Conservation (phyloP, 2,113 vertebrate species). For the Oenanthe oenanthe region DNA sequence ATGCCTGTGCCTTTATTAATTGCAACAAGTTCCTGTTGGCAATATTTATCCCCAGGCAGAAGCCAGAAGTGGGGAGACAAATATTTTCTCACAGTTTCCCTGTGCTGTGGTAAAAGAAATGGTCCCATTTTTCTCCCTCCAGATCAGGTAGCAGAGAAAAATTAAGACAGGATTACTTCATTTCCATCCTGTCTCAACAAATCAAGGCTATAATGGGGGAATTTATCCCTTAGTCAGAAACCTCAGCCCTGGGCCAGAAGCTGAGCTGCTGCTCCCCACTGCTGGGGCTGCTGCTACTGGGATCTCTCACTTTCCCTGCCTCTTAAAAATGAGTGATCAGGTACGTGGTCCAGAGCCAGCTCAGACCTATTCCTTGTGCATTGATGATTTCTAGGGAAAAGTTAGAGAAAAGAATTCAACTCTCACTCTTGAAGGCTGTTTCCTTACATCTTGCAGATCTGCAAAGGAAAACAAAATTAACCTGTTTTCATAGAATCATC, state of each 20-base stretch:
- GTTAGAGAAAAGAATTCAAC: background rate
- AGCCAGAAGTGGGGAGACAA: slow-evolving; percentile 30
- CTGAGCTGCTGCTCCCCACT: background rate
- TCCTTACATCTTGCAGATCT: background rate
- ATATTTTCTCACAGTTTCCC: slow-evolving; percentile 30
- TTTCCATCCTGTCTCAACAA: slow-evolving; percentile 65
- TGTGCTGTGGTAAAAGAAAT: slow-evolving; percentile 24
- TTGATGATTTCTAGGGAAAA: background rate
- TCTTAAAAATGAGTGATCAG: background rate
- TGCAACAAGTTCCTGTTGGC: slow-evolving; percentile 26
- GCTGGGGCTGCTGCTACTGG: background rate
- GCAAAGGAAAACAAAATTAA: background rate
- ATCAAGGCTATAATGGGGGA: slow-evolving; percentile 30
- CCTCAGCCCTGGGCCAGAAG: background rate
- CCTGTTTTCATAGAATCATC: background rate
- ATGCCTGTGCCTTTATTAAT: slow-evolving; percentile 35
- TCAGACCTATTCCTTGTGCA: background rate
- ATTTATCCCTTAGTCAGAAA: slow-evolving; percentile 52
- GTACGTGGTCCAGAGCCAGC: background rate
- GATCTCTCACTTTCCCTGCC: background rate
- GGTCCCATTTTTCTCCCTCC: slow-evolving; percentile 49
- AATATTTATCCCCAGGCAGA: slow-evolving; percentile 5
- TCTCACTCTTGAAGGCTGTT: background rate
- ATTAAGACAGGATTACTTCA: slow-evolving; percentile 61
- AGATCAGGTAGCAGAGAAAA: slow-evolving; percentile 68